Evolutionary conservation across 2,113 vertebrate genomes (phyloP), one percentile per base, ranked within the genome.

Genomic region (Romanogobio albipinnatus): DNA sequence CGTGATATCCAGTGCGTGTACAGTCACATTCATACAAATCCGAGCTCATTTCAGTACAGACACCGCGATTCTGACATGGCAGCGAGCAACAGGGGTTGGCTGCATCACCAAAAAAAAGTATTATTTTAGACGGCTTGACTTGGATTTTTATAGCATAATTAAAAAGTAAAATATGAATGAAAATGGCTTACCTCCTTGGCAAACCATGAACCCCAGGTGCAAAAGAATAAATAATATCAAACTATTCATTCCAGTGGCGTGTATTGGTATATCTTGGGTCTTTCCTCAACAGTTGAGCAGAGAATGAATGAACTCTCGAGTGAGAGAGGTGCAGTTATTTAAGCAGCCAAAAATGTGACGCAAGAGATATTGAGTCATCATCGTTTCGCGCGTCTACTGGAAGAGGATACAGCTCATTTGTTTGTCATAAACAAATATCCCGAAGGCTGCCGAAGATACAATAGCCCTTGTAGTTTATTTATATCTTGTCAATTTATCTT

Each of bases 41-140:
- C 0, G 92, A 49, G 6, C 95, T 96, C 0, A 88, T 3, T 0
- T 94, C 94, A 88, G 95, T 94, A 85, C 98, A 99, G 0, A 98
- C 93, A 0, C 97, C 98, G 86, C 91, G 93, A 93, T 99, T 98
- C 93, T 99, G 94, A 76, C 98, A 99, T 2, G 98, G 98, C 59
- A 96, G 92, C 9, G 96, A 97, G 90, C 98, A 99, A 90, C 98
- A 99, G 13, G 95, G 97, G 84, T 96, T 97, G 83, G 91, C 97
- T 99, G 86, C 1, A 90, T 89, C 43, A 74, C 88, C 85, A 2
- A 36, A 62, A 29, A 53, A 7, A 4, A 24, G 19, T 29, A 58
- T 85, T 7, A 70, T 43, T 70, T 70, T 43, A 70, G 36, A 11
- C 36, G 22, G 17, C 66, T 70, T 39, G 1, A 68, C 3, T 68